Base-by-base conservation (phyloP, 2,113 vertebrate species). In the Calidris pugnax region DNA sequence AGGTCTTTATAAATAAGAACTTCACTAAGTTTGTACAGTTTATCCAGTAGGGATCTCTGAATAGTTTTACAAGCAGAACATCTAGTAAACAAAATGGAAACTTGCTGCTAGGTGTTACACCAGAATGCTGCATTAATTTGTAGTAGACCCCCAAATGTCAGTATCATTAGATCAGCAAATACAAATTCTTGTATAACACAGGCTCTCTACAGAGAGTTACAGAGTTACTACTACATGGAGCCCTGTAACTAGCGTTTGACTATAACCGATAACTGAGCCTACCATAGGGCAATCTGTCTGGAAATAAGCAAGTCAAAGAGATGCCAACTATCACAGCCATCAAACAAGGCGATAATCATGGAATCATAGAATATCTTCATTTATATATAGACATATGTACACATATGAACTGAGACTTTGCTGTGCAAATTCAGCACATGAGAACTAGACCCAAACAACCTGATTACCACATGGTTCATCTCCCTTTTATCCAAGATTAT, bases 341-440 rank as follows among this genome's bases (percentile, higher is more conserved):
- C n/a, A 84, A 11, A 50, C 4, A 23, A 64, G 50, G 59, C 33
- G 59, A 24, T 14, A 57, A 6, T 37, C 37, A 41, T 6, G 41
- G 35, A 60, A 28, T 82, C 45, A 32, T 18, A 71, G 22, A 62
- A 23, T 72, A 51, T 35, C 14, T 77, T 24, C 41, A 60, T 8
- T 14, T 15, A 2, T 11, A 8, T 6, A 57, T 17, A 39, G 14
- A 20, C 3, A 39, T 3, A 39, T 4, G n/a, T 10, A 55, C 33
- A 12, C 1, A 0, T 1, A 10, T 1, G 14, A 63, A 23, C 30
- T 7, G 26, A 48, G 11, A 26, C 14, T 33, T 24, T 16, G 35
- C 48, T 10, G 0, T 73, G 50, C 22, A 47, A 55, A 2, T 12
- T 45, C n/a, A 62, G n/a, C 12, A 63, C 35, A 7, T 1, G 12